Conservation (phyloP, 2,888 invertebrate species). For the Flexamia atlantica region DNA sequence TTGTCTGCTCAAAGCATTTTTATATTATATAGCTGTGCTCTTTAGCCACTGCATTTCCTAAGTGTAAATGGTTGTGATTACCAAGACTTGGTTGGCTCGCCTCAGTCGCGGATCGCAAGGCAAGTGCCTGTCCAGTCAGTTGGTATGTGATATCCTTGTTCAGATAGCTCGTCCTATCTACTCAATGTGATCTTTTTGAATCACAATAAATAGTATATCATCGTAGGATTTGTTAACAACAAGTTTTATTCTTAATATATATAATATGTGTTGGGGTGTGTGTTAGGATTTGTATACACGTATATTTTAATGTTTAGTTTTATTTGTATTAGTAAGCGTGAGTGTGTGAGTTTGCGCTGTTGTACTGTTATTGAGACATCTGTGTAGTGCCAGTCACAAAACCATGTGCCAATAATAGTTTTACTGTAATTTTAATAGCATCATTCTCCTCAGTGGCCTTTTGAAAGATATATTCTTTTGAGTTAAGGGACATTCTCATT, state of each 20-base stretch:
- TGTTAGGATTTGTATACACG: slow-evolving; percentile 41
- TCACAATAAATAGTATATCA: slow-evolving; percentile 54
- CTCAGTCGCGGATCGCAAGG: neutral
- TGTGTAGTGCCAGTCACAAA: slow-evolving; percentile 50
- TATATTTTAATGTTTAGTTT: slow-evolving; percentile 45
- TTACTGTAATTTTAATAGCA: neutral
- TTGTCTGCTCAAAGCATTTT: no score
- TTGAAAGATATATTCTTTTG: neutral
- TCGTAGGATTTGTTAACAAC: slow-evolving; percentile 51
- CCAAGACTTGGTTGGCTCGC: slow-evolving; percentile 14
- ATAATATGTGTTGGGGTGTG: slow-evolving; percentile 52
- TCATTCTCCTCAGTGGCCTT: neutral
- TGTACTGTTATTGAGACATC: neutral
- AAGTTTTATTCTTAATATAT: slow-evolving; percentile 49
- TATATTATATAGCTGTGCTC: no score
- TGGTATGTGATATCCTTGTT: slow-evolving; percentile 52
- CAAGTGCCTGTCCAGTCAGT: slow-evolving; percentile 44
- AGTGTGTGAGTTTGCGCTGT: slow-evolving; percentile 33
- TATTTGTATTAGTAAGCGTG: slow-evolving; percentile 19
- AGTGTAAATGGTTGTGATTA: no score
- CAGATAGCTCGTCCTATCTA: slow-evolving; percentile 37
- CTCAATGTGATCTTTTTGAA: slow-evolving; percentile 49
- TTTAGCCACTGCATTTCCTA: no score
- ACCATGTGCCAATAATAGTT: slow-evolving; percentile 51
- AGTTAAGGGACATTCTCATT: no score